Evolutionary conservation across 2,113 vertebrate genomes (phyloP).

Genomic region (Chelonoidis abingdonii): DNA sequence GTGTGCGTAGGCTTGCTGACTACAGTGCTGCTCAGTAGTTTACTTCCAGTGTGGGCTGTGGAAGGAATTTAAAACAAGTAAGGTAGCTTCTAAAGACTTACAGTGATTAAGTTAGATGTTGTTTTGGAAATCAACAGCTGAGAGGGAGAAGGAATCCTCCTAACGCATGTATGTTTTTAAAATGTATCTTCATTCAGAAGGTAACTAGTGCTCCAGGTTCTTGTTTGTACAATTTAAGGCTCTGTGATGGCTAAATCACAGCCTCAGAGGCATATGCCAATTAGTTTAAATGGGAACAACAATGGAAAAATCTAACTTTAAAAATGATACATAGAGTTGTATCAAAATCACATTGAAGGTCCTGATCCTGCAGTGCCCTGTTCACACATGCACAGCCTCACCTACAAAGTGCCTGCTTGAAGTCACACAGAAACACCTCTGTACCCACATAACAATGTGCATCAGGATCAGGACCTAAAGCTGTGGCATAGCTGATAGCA

Average conservation of each 20-base stretch:
- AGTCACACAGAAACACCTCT: neutral
- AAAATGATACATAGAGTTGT: neutral
- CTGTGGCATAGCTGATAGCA: too few relatives aligned
- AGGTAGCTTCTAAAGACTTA: slow-evolving; percentile 27
- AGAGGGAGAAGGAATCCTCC: neutral
- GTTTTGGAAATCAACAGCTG: slow-evolving; percentile 28
- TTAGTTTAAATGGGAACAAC: neutral
- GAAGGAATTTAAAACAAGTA: slow-evolving; percentile 57
- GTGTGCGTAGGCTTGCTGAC: slow-evolving; percentile 22
- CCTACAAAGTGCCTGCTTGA: neutral
- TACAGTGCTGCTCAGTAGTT: slow-evolving; percentile 43
- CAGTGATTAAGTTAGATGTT: neutral
- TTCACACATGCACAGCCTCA: neutral
- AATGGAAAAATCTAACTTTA: neutral
- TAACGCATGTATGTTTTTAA: neutral
- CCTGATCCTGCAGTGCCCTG: neutral
- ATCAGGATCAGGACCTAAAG: neutral
- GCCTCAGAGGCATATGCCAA: neutral
- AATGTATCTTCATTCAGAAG: neutral
- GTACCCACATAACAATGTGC: neutral
- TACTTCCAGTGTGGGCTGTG: slow-evolving; percentile 33
- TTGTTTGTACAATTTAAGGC: neutral
- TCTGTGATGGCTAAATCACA: neutral
- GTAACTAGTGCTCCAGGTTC: neutral
- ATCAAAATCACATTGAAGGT: neutral